Percentiles rank a stretch among this genome's conserved stretches.
Conservation (phyloP, 1,140 invertebrate species). For the Asbolus verrucosus region DNA sequence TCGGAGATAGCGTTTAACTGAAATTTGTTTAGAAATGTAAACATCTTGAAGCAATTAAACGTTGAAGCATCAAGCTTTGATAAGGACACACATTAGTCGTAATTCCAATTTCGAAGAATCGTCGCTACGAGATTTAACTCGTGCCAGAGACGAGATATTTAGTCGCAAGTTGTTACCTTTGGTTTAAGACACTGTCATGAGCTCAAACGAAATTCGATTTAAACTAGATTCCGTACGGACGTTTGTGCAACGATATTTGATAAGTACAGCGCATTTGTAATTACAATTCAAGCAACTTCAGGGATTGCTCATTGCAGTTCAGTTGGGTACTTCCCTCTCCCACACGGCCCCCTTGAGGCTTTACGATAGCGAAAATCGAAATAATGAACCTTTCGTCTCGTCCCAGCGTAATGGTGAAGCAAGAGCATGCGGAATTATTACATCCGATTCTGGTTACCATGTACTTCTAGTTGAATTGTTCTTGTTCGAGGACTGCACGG, state of each 20-base stretch:
- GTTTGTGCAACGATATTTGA: constrained; percentile 34
- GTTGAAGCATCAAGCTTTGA: constrained; percentile 1
- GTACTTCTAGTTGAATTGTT: constrained; percentile 25
- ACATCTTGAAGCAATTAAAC: constrained; percentile 7
- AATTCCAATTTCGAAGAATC: constrained; percentile 21
- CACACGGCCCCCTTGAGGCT: constrained; percentile 30
- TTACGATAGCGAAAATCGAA: constrained; percentile 44
- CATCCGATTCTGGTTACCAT: constrained; percentile 42
- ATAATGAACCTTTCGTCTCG: constrained; percentile 43
- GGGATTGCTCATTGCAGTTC: constrained; percentile 18
- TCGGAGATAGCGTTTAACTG: neutral
- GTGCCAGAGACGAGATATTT: constrained; percentile 5
- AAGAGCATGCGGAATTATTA: constrained; percentile 41
- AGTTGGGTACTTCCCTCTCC: constrained; percentile 15
- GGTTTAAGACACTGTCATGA: constrained; percentile 16
- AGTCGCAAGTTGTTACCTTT: constrained; percentile 23
- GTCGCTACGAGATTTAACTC: constrained; percentile 13
- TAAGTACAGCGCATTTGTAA: constrained; percentile 36
- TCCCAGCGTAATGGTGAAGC: constrained; percentile 13
- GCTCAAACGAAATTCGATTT: constrained; percentile 28
- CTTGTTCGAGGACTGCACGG: constrained; percentile 22
- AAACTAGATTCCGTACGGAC: constrained; percentile 13
- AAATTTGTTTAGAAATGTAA: constrained; percentile 5
- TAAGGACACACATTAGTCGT: constrained; percentile 10
- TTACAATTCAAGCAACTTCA: constrained; percentile 17